Conservation (phyloP, 2,113 vertebrate genomes). For the Dissostichus mawsoni region DNA sequence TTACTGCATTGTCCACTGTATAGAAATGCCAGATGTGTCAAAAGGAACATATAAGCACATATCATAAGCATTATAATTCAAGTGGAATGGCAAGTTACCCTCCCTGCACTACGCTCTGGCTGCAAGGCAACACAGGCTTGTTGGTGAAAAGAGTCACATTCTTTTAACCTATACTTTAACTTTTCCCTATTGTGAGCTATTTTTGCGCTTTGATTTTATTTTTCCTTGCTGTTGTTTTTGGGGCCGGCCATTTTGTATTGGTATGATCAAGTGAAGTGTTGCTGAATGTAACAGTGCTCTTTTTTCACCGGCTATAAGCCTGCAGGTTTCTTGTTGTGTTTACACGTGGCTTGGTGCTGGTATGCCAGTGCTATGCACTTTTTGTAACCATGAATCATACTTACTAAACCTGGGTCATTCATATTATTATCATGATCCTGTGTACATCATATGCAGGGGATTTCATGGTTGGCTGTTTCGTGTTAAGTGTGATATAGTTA, state of each 20-base stretch:
- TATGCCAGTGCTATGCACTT: constrained; percentile 89
- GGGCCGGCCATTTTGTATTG: constrained; percentile 81
- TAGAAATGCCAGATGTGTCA: constrained; percentile 54
- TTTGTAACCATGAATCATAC: constrained; percentile 48
- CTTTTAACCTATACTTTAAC: constrained; percentile 53
- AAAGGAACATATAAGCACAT: constrained; percentile 64
- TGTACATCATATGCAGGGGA: constrained; percentile 32
- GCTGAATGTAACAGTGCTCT: constrained; percentile 65
- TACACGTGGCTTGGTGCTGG: constrained; percentile 84
- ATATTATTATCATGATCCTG: constrained; percentile 77
- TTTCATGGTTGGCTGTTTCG: constrained; percentile 60
- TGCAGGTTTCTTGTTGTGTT: constrained; percentile 81
- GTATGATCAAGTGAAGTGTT: constrained; percentile 68
- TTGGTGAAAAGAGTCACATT: constrained; percentile 80
- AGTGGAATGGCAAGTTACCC: constrained; percentile 78
- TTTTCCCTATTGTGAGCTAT: constrained; percentile 57
- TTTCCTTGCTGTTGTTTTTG: constrained; percentile 64
- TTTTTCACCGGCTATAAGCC: constrained; percentile 83
- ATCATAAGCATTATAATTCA: constrained; percentile 59
- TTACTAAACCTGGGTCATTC: constrained; percentile 72
- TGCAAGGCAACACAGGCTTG: constrained; percentile 88
- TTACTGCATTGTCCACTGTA: constrained; percentile 71
- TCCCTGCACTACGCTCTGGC: constrained; percentile 82
- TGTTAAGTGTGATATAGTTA: constrained; percentile 47
- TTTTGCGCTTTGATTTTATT: constrained; percentile 68